Percentiles rank a stretch among this genome's conserved stretches.
These are phyloP conservation scores for Epiblema foenella DNA, from an alignment of 2,888 invertebrate genomes.

Conservation along the genomic window DNA sequence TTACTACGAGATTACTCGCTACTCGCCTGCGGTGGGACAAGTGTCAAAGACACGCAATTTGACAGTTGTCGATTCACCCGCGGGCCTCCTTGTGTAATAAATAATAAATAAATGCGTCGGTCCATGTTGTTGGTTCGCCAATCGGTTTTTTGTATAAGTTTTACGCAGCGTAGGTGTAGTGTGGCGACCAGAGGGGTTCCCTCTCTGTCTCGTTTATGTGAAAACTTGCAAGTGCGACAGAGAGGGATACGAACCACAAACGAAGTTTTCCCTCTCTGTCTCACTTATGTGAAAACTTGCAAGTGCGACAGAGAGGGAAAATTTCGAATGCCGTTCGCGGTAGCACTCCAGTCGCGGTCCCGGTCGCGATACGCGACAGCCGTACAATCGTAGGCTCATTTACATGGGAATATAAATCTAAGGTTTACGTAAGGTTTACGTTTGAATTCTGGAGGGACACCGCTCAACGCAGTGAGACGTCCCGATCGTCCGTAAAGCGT, in stretches of 20 bases:
- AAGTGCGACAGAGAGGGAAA: no score
- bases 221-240: no score
- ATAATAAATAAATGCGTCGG: constrained; percentile 25
- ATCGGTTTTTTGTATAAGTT: constrained; percentile 43
- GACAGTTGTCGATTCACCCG: background rate
- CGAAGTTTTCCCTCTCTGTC: no score
- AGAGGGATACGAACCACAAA: no score
- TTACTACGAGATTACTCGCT: no score
- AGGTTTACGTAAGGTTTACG: background rate
- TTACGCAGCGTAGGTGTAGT: constrained; percentile 38
- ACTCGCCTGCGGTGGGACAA: no score
- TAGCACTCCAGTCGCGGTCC: constrained; percentile 12
- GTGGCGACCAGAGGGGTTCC: no score
- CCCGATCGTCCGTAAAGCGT: background rate
- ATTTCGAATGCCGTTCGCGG: no score
- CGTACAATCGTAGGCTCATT: background rate
- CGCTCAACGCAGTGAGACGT: background rate
- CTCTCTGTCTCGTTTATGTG: no score
- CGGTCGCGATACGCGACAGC: constrained; percentile 1
- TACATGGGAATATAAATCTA: background rate
- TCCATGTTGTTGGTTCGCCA: constrained; percentile 30
- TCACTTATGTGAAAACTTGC: no score
- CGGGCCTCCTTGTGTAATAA: background rate
- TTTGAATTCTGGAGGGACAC: background rate
- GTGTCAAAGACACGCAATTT: no score